phyloP scores from a whole-genome alignment of 2,797 vertebrate species.

The Lagorchestes hirsutus region DNA sequence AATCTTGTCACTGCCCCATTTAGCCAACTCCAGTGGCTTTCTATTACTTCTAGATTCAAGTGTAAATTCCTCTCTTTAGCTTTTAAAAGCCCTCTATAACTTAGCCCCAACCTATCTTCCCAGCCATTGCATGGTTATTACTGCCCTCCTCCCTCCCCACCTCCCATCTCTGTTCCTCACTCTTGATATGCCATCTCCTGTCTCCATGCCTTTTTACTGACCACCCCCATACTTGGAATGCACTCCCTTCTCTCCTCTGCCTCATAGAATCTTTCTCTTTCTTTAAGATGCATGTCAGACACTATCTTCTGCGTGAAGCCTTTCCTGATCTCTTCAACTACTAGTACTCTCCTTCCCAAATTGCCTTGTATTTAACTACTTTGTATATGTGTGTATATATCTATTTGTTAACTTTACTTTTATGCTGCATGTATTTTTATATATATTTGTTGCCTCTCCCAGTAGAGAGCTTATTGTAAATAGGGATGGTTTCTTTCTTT shows the following conservation, averaged over 20 bases:
- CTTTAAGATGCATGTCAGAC: background rate
- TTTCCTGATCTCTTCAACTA: background rate
- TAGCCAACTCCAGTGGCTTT: background rate
- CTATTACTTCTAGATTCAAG: background rate
- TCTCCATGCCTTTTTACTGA: background rate
- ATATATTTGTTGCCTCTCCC: background rate
- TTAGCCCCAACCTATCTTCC: background rate
- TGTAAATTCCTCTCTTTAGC: background rate
- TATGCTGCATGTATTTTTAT: background rate
- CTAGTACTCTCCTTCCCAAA: background rate
- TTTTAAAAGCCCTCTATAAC: background rate
- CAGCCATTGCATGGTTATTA: background rate
- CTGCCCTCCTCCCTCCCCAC: background rate
- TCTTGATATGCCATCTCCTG: background rate
- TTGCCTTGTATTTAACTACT: background rate
- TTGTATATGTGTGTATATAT: background rate
- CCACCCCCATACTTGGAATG: background rate
- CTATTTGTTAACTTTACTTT: background rate
- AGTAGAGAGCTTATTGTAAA: background rate
- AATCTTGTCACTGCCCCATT: background rate
- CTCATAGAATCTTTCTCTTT: background rate
- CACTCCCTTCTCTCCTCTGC: background rate
- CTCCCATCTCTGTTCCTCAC: background rate
- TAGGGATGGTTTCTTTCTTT: background rate
- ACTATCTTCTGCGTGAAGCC: background rate